Evolutionary conservation across 2,888 invertebrate genomes (phyloP).

Genomic region (Eupithecia insigniata): DNA sequence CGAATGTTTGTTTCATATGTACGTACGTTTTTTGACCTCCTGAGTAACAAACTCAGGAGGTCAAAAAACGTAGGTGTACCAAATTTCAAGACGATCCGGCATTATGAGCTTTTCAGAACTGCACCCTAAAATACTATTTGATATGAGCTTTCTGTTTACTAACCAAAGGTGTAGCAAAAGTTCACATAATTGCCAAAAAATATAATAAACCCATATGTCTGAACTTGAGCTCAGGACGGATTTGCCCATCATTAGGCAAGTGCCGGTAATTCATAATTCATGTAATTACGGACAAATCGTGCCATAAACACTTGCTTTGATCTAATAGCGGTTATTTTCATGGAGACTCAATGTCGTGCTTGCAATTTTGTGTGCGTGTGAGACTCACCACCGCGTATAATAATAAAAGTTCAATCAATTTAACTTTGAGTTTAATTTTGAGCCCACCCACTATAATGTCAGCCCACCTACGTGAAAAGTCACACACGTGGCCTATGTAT

Average conservation of each 20-base stretch:
- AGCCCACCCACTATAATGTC: background rate
- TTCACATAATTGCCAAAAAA: constrained; percentile 24
- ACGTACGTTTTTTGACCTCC: too few species aligned
- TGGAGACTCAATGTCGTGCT: background rate
- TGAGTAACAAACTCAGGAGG: too few species aligned
- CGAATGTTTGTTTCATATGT: too few species aligned
- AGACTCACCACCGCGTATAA: background rate
- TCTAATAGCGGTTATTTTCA: constrained; percentile 17
- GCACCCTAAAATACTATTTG: too few species aligned
- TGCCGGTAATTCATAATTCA: background rate
- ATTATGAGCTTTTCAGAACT: too few species aligned
- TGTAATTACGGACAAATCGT: constrained; percentile 21
- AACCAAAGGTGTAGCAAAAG: constrained; percentile 6
- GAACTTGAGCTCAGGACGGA: constrained; percentile 36
- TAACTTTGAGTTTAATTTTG: too few species aligned
- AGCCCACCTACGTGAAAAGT: background rate
- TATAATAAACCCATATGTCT: constrained; percentile 19
- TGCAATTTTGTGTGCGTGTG: constrained; percentile 2
- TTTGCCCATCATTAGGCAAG: constrained; percentile 30
- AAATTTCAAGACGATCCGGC: too few species aligned
- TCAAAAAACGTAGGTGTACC: too few species aligned
- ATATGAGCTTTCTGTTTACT: background rate
- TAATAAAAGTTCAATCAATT: background rate
- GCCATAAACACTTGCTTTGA: constrained; percentile 26
- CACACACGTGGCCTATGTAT: background rate